A percentile compares a stretch with the other conserved stretches of the same genome.
Evolutionary conservation across 2,113 vertebrate genomes (phyloP).

Genomic region (Actinemys pallida): DNA sequence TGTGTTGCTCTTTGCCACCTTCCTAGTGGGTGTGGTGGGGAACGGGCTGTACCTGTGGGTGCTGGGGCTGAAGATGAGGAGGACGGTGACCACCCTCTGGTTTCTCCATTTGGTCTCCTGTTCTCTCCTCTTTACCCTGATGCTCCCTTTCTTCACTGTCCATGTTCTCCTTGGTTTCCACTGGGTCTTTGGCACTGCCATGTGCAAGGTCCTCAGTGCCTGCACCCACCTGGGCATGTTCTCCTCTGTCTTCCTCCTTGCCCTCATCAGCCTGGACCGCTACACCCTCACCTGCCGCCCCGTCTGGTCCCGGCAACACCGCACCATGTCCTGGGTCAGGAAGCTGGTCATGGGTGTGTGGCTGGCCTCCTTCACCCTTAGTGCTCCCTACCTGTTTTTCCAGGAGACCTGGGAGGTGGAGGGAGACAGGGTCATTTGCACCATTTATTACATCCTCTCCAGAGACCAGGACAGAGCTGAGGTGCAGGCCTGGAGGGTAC

Average conservation of each 20-base stretch:
- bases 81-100: neutral
- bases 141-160: neutral
- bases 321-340: neutral
- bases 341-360: neutral
- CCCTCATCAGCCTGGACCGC: neutral
- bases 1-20: neutral
- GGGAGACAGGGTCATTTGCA: slow-evolving; percentile 31
- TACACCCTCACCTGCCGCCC: neutral
- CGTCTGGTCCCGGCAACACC: neutral
- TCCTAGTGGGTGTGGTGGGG: neutral
- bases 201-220: slow-evolving; percentile 66
- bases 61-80: neutral
- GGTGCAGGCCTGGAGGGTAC: neutral
- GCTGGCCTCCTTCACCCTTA: neutral
- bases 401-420: slow-evolving; percentile 8
- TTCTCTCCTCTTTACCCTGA: neutral
- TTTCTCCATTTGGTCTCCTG: neutral
- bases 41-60: neutral
- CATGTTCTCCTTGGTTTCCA: neutral
- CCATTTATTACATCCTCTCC: slow-evolving; percentile 45
- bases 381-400: slow-evolving; percentile 37
- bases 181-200: neutral
- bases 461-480: slow-evolving; percentile 9
- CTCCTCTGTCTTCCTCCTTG: slow-evolving; percentile 58
- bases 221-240: neutral